Conservation (phyloP, 2,797 vertebrate genomes). For the Pseudomugil tenellus region DNA sequence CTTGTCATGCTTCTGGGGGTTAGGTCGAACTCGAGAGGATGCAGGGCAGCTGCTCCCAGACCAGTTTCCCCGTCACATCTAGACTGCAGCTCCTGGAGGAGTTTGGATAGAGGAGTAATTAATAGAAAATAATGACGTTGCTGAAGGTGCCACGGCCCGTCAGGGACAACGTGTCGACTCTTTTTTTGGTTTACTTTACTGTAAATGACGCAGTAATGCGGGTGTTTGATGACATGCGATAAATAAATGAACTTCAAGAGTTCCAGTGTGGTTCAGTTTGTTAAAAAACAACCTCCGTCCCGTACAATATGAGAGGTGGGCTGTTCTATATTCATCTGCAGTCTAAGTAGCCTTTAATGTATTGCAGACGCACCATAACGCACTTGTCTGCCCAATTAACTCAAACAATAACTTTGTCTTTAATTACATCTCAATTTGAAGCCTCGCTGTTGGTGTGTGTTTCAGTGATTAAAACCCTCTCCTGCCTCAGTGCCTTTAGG, state of each 20-base stretch:
- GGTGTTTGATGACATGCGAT: slow-evolving; percentile 9
- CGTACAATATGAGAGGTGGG: too few species aligned
- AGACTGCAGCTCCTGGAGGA: slow-evolving; percentile 64
- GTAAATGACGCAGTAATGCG: slow-evolving; percentile 66
- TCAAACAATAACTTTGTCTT: slow-evolving; percentile 93
- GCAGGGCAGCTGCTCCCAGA: slow-evolving; percentile 83
- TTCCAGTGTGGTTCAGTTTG: neutral
- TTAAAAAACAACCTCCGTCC: too few species aligned
- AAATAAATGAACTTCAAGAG: slow-evolving; percentile 5
- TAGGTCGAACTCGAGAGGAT: slow-evolving; percentile 77
- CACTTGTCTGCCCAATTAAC: slow-evolving; percentile 93
- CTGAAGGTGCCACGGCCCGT: slow-evolving; percentile 67
- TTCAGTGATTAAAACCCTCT: slow-evolving; percentile 93
- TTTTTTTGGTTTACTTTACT: slow-evolving; percentile 65
- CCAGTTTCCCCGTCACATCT: slow-evolving; percentile 79
- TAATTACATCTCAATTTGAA: slow-evolving; percentile 98
- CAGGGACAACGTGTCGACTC: slow-evolving; percentile 61
- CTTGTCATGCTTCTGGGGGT: slow-evolving; percentile 82
- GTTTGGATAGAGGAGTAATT: slow-evolving; percentile 75
- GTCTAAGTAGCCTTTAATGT: too few species aligned
- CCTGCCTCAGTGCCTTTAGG: slow-evolving; percentile 91
- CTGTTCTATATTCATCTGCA: too few species aligned
- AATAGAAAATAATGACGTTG: slow-evolving; percentile 79
- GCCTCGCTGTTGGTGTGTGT: slow-evolving; percentile 86
- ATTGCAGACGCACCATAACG: slow-evolving; percentile 83